Evolutionary conservation across 2,113 vertebrate species (phyloP).

Genomic region (Tauraco erythrolophus): DNA sequence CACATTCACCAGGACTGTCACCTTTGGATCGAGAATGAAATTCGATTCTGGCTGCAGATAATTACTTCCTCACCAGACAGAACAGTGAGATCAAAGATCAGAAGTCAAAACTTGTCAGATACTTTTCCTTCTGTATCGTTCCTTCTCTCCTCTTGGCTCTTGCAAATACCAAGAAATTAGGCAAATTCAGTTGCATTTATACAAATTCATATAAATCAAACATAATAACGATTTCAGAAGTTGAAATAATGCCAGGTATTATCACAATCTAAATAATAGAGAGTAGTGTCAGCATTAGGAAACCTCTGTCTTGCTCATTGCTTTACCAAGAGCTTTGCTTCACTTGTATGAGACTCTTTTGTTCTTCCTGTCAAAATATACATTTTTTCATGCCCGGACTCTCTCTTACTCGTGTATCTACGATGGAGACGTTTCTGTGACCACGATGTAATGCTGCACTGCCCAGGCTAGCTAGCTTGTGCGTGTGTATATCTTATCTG

Average conservation of each 20-base stretch:
- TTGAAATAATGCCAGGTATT: background rate
- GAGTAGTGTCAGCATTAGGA: background rate
- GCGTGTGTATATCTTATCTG: background rate
- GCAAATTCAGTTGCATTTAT: background rate
- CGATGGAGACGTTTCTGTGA: background rate
- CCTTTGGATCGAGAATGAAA: slow-evolving; percentile 6
- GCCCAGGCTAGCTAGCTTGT: background rate
- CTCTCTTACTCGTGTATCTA: background rate
- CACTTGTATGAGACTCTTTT: background rate
- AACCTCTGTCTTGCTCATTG: background rate
- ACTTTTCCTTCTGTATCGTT: background rate
- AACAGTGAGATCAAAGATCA: slow-evolving; percentile 14
- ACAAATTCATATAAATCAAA: background rate
- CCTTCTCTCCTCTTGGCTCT: background rate
- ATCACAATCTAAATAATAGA: background rate
- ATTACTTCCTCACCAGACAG: slow-evolving; percentile 42
- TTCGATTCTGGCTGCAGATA: slow-evolving; percentile 41
- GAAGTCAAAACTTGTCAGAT: slow-evolving; percentile 4
- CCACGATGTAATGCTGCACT: background rate
- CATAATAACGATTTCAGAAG: background rate
- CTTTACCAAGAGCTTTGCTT: background rate
- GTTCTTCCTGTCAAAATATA: background rate
- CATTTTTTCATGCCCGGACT: background rate
- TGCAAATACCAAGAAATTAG: background rate
- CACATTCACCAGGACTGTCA: background rate